Percentiles rank a stretch among this genome's conserved stretches.
phyloP scores from a whole-genome alignment of 2,113 vertebrate genomes.

The Xenopus borealis region DNA sequence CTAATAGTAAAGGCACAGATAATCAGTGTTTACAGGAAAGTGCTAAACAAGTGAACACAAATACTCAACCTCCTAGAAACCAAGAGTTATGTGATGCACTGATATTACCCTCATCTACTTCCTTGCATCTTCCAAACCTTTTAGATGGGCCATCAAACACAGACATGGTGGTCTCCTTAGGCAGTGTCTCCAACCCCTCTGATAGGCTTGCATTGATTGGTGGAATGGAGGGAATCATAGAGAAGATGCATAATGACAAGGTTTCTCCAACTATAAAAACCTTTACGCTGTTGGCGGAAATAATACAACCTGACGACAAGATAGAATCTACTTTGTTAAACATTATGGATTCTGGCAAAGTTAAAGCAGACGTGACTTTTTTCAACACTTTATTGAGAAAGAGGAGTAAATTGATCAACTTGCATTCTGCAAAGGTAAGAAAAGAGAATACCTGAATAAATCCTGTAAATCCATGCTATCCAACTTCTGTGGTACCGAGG shows the following conservation, averaged over 20 bases:
- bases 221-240: conserved; percentile 76
- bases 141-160: conserved; percentile 59
- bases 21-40: not conserved
- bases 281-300: conserved; percentile 78
- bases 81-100: not conserved
- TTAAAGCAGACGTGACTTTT: conserved; percentile 79
- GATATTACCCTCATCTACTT: not conserved
- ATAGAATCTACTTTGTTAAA: conserved; percentile 69
- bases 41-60: not conserved
- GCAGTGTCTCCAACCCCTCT: conserved; percentile 54
- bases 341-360: conserved; percentile 59
- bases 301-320: conserved; percentile 62
- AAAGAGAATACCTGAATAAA: not conserved
- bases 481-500: no score
- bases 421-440: conserved; percentile 81
- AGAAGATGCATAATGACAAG: conserved; percentile 72
- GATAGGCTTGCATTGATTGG: conserved; percentile 84
- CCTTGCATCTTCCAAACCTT: conserved; percentile 66
- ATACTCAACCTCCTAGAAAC: not conserved
- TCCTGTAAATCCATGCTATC: not conserved
- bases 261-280: conserved; percentile 77
- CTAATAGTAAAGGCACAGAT: not conserved
- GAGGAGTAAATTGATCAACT: conserved; percentile 70
- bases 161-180: conserved; percentile 67
- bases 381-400: conserved; percentile 83